Base-by-base conservation (phyloP, 2,888 invertebrate genomes). In the Melinopterus prodromus region DNA sequence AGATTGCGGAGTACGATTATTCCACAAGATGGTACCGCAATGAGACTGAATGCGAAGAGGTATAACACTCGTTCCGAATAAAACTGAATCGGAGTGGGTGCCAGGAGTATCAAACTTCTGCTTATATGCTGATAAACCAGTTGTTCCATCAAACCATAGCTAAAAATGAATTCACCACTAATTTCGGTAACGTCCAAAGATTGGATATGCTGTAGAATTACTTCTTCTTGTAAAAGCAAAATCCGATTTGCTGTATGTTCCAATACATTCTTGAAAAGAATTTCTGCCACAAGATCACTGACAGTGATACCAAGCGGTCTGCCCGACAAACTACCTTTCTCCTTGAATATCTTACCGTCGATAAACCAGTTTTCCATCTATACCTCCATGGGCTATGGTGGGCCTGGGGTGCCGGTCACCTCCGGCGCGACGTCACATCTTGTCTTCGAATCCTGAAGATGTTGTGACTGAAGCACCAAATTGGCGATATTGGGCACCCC, bases 71-170 rank as follows among this genome's bases (percentile, higher is more conserved):
- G 77, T 71, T 16, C 3, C 77, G 77, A 26, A 77, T 71, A 70
- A 16, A 71, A 3, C 15, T 77, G 53, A 53, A 53, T 53, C 53
- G 53, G 2, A 53, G 53, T 53, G 74, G 38, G 38, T 75, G 53
- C 76, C 74, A 53, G 37, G 78, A 12, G 38, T 74, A 69, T 53
- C 69, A 37, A 78, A 53, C 12, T 76, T 75, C 69, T 78, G 74
- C 69, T 70, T 78, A 35, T 26, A 78, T 75, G 53, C 35, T 35
- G 78, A 74, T 76, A 53, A 69, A 53, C 78, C 78, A 26, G 78
- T 35, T 35, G 53, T 78, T 37, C 75, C 38, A 38, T 75, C 78
- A 69, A 78, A 75, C 75, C 78, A 69, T 78, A 75, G 78, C 78
- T 75, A 16, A 78, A 74, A 35, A 78, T 69, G 5, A 78, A 16